phyloP scores from a whole-genome alignment of 2,888 invertebrate species.

The Gerris lacustris region DNA sequence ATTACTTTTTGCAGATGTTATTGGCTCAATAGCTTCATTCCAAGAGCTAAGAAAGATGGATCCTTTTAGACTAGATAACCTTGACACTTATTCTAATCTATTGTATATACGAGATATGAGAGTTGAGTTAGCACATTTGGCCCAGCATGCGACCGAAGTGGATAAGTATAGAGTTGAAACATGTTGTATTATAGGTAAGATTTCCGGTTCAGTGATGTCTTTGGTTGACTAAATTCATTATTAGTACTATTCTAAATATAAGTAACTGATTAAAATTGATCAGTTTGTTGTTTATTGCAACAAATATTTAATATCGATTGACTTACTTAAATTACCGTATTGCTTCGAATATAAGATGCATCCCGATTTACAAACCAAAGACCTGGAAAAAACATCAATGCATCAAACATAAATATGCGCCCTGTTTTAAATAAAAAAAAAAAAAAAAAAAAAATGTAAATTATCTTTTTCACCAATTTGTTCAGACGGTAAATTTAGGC shows the following conservation, averaged over 20 bases:
- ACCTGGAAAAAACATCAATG: too few species aligned
- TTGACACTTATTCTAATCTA: slow-evolving; percentile 93
- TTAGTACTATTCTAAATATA: background rate
- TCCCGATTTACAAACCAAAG: too few species aligned
- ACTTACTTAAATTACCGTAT: too few species aligned
- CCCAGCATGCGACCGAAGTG: slow-evolving; percentile 82
- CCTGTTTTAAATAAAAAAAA: too few species aligned
- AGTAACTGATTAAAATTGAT: too few species aligned
- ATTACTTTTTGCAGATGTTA: slow-evolving; percentile 56
- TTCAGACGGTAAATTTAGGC: too few species aligned
- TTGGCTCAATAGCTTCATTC: slow-evolving; percentile 74
- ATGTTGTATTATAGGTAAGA: slow-evolving; percentile 85
- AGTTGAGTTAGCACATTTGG: slow-evolving; percentile 82
- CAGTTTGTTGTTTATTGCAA: too few species aligned
- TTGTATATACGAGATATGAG: slow-evolving; percentile 87
- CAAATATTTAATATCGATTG: too few species aligned
- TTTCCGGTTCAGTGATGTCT: background rate
- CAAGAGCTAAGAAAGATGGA: slow-evolving; percentile 70
- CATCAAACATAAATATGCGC: too few species aligned
- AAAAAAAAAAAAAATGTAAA: too few species aligned
- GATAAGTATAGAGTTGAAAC: slow-evolving; percentile 96
- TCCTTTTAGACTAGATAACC: slow-evolving; percentile 86
- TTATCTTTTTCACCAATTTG: too few species aligned
- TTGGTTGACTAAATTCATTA: background rate
- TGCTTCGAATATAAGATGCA: too few species aligned